Base-by-base conservation (phyloP, 2,888 invertebrate species). In the Andricus curvator region DNA sequence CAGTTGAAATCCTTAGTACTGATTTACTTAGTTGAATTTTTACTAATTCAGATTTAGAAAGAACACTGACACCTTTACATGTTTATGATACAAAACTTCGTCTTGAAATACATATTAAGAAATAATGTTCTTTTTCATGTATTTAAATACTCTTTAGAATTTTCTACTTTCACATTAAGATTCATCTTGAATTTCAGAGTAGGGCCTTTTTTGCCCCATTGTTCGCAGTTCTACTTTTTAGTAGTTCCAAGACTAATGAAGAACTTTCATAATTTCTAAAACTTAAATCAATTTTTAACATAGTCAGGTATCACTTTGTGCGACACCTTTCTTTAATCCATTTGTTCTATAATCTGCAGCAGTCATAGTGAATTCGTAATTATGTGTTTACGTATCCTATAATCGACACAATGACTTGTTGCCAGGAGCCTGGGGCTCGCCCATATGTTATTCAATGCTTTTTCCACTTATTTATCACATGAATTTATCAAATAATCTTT, bases 261-360 rank as follows among this genome's bases (percentile, higher is more conserved):
- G 13, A 74, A 74, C 74, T 74, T 74, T 74, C 74, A 56, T 74
- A 74, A 74, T 74, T 74, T 74, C 74, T 74, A 56, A 33, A 1
- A 56, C 74, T 20, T 15, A 56, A 56, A 33, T 56, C 74, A 56
- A 56, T n/a, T 56, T 33, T 74, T 37, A 33, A 74, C 33, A 33
- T 17, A 29, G 33, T 33, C 4, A 25, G 15, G 25, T 62, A 62
- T 62, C 70, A 74, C 29, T 70, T 51, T 70, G 25, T 29, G 51
- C 70, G 48, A 20, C 70, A 70, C 29, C 29, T 70, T 70, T 70
- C 51, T n/a, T 70, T 29, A 70, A 70, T 29, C 29, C 20, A 51
- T 70, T 70, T 70, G 70, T 48, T 48, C 25, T n/a, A n/a, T 56
- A n/a, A 22, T n/a, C 11, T n/a, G n/a, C 11, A 51, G 17, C 51